Base-by-base conservation (phyloP, 2,113 vertebrate genomes). In the Acinonyx jubatus region DNA sequence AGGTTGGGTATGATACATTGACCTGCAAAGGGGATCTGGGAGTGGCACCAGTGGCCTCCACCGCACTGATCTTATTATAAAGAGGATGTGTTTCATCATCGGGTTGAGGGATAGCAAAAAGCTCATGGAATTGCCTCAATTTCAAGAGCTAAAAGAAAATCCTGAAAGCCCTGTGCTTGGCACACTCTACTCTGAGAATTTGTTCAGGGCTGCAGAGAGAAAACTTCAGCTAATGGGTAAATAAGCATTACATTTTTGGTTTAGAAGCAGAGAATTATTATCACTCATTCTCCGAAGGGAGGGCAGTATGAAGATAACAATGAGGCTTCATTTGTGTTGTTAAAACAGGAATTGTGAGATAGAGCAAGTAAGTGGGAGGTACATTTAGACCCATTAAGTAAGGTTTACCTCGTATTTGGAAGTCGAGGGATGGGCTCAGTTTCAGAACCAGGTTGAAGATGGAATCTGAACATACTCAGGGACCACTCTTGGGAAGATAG, bases 241-340 rank as follows among this genome's bases (percentile, higher is more conserved):
- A 79, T 16, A 97, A 65, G 29, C 80, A 89, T n/a, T 73, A 79
- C 25, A 2, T 82, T 86, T 86, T 92, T 38, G 33, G 41, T 82
- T 91, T 98, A 16, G 41, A 86, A 85, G 68, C 9, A 74, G 31
- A 55, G 89, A 89, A 55, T 31, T 45, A 29, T 61, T 71, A 80
- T 50, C 57, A 80, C 41, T 85, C 65, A 66, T 80, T 74, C 80
- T 87, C 89, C 83, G 29, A 95, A 97, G 31, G 21, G 33, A 89
- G 27, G 10, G n/a, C 2, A 73, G 23, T 78, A 57, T 48, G 87
- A 57, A 83, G 85, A 45, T 96, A 86, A 69, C 91, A 74, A 10
- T 68, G 52, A 88, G 48, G 18, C 69, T 88, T 84, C 68, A 7
- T 91, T 80, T 61, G 74, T 88, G 5, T 14, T 33, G 29, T 93